phyloP scores from a whole-genome alignment of 2,888 invertebrate genomes.

The Parelbella ahira region DNA sequence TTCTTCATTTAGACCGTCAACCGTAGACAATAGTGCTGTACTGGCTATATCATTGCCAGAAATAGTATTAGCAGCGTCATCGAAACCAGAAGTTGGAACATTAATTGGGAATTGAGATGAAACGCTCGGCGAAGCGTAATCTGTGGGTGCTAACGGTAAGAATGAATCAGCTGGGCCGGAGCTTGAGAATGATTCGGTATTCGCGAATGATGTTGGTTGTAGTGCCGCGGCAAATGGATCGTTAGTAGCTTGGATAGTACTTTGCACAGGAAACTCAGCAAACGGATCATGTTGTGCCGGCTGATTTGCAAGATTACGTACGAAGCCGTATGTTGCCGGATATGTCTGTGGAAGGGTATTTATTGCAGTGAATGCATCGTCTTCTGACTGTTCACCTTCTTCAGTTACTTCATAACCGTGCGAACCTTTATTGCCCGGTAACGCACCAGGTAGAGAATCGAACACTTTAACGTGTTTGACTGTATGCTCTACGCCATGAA shows the following conservation, averaged over 20 bases:
- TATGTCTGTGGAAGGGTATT: constrained; percentile 55
- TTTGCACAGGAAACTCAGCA: constrained; percentile 45
- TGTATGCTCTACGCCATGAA: constrained; percentile 56
- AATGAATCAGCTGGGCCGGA: constrained; percentile 43
- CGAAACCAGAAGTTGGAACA: constrained; percentile 41
- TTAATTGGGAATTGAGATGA: constrained; percentile 49
- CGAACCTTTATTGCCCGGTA: constrained; percentile 39
- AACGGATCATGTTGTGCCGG: constrained; percentile 45
- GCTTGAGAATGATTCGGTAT: constrained; percentile 46
- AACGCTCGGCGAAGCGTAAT: constrained; percentile 36
- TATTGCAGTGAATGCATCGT: constrained; percentile 56
- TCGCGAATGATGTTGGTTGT: constrained; percentile 44
- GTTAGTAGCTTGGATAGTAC: constrained; percentile 41
- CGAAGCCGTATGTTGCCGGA: constrained; percentile 55
- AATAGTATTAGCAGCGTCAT: constrained; percentile 45
- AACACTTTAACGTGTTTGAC: constrained; percentile 69
- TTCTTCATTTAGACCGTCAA: constrained; percentile 41
- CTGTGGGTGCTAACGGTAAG: constrained; percentile 41
- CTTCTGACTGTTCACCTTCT: constrained; percentile 58
- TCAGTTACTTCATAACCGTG: constrained; percentile 70
- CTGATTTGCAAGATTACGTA: constrained; percentile 48
- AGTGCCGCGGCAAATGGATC: constrained; percentile 48
- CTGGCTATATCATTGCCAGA: constrained; percentile 43
- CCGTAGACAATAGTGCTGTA: constrained; percentile 37
- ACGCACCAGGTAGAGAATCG: constrained; percentile 56